These are phyloP conservation scores for Ormyrus pomaceus DNA, from an alignment of 2,888 invertebrate genomes.

Conservation along the genomic window DNA sequence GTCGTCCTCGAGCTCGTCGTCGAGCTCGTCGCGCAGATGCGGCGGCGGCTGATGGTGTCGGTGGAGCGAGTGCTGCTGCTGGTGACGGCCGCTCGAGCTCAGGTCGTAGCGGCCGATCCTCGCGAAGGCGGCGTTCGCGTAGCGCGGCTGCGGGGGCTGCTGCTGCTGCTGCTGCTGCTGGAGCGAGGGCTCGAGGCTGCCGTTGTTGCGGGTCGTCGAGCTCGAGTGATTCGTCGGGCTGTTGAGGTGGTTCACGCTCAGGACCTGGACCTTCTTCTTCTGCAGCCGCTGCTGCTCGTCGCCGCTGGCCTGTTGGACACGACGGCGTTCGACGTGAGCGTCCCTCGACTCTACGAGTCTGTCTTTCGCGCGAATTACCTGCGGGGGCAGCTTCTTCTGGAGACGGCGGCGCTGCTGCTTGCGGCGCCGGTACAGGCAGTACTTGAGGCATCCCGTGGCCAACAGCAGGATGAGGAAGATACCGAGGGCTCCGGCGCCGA, in stretches of 20 bases:
- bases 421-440: conserved; percentile 75
- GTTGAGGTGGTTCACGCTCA: conserved; percentile 78
- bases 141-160: conserved; percentile 56
- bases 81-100: conserved; percentile 55
- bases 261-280: conserved; percentile 78
- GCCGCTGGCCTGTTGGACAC: neutral
- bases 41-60: conserved; percentile 9
- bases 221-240: conserved; percentile 80
- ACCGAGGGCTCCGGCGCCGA: conserved; percentile 81
- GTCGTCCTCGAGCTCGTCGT: conserved; percentile 46
- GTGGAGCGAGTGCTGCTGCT: neutral
- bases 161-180: conserved; percentile 51
- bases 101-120: conserved; percentile 59
- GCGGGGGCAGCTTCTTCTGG: conserved; percentile 70
- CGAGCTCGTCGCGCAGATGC: conserved; percentile 19
- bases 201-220: conserved; percentile 73
- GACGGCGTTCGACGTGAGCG: neutral
- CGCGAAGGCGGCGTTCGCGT: conserved; percentile 48
- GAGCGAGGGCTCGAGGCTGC: conserved; percentile 64
- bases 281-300: conserved; percentile 66
- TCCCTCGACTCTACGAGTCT: neutral
- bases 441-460: conserved; percentile 79
- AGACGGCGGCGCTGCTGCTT: conserved; percentile 76
- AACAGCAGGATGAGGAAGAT: conserved; percentile 80
- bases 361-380: conserved; percentile 14